Conservation (phyloP, 2,888 invertebrate genomes). For the Buathra laborator region DNA sequence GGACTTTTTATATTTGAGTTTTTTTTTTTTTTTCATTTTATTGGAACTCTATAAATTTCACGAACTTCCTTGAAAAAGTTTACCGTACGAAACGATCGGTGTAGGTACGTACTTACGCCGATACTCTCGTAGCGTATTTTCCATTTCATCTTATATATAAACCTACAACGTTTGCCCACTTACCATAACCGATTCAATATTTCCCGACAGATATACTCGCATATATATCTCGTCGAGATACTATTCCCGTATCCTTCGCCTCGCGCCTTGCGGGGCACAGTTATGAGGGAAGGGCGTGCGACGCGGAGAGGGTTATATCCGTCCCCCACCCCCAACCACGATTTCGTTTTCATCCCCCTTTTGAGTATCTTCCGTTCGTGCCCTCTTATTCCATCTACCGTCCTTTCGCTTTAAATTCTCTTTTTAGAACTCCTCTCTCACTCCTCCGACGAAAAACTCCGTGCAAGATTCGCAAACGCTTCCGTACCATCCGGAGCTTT, state of each 20-base stretch:
- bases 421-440: slow-evolving; percentile 28
- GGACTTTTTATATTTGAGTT: background rate
- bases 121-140: slow-evolving; percentile 53
- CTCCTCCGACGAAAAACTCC: slow-evolving; percentile 48
- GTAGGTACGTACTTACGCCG: slow-evolving; percentile 47
- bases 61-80: slow-evolving; percentile 31
- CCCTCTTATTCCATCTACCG: slow-evolving; percentile 27
- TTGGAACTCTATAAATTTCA: slow-evolving; percentile 30
- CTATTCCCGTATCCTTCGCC: slow-evolving; percentile 37
- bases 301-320: slow-evolving; percentile 41
- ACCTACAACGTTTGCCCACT: slow-evolving; percentile 59
- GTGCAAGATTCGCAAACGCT: slow-evolving; percentile 55
- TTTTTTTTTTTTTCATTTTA: slow-evolving; percentile 33
- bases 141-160: slow-evolving; percentile 52
- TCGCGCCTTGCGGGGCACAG: slow-evolving; percentile 18
- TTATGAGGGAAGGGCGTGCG: slow-evolving; percentile 18
- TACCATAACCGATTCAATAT: slow-evolving; percentile 68
- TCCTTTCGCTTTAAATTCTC: slow-evolving; percentile 44
- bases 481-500: slow-evolving; percentile 63
- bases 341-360: slow-evolving; percentile 58
- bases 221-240: slow-evolving; percentile 47
- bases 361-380: slow-evolving; percentile 31
- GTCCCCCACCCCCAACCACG: slow-evolving; percentile 35
- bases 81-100: slow-evolving; percentile 23
- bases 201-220: slow-evolving; percentile 61